A percentile compares a stretch with the other conserved stretches of the same genome.
Evolutionary conservation across 2,797 vertebrate genomes (phyloP).

Genomic region (Sebastes itinus): DNA sequence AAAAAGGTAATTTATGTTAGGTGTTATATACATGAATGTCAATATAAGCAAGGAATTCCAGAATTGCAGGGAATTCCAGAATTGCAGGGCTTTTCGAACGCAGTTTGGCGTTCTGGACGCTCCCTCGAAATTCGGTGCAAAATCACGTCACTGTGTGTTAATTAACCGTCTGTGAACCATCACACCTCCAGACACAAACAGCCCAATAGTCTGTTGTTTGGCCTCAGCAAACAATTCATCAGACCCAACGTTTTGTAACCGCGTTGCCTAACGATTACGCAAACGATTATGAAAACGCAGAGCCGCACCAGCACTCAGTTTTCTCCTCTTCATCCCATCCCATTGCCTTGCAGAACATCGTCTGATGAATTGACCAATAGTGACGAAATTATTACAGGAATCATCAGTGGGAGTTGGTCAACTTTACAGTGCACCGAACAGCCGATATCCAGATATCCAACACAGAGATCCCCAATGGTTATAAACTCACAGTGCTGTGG

Average conservation of each 20-base stretch:
- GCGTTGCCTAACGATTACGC: slow-evolving; percentile 58
- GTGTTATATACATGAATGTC: neutral
- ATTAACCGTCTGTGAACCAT: neutral
- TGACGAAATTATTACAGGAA: neutral
- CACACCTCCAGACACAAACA: too few species aligned
- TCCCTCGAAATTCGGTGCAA: neutral
- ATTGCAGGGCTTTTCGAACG: neutral
- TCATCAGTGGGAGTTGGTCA: slow-evolving; percentile 7
- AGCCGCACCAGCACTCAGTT: slow-evolving; percentile 12
- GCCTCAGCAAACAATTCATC: neutral
- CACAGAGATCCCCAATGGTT: slow-evolving; percentile 9
- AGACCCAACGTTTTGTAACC: slow-evolving; percentile 61
- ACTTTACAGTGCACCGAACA: slow-evolving; percentile 30
- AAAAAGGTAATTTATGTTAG: accelerated
- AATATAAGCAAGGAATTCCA: neutral
- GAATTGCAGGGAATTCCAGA: neutral
- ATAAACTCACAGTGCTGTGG: slow-evolving; percentile 10
- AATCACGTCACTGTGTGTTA: neutral
- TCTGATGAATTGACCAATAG: neutral
- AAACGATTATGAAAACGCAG: slow-evolving; percentile 67
- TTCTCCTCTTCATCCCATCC: slow-evolving; percentile 6
- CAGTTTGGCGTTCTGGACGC: neutral
- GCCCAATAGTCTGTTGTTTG: neutral
- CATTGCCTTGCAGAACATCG: too few species aligned
- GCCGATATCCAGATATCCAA: neutral